Percentiles rank a stretch among this genome's conserved stretches.
Evolutionary conservation across 2,113 vertebrate species (phyloP).

Genomic region (Neotragus pygmaeus): DNA sequence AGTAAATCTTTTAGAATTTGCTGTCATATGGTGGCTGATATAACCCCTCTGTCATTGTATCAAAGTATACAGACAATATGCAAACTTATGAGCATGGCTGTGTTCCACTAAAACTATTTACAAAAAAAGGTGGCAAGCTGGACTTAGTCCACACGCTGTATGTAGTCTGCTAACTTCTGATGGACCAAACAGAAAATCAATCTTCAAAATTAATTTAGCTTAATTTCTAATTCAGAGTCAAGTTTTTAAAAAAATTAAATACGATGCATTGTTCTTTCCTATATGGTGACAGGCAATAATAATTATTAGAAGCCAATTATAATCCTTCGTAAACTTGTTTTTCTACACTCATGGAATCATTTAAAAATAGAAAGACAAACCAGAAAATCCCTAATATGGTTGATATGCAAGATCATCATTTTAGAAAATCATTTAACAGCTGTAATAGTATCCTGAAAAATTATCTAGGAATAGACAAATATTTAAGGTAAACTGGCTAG

Average conservation of each 20-base stretch:
- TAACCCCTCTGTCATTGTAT: background rate
- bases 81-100: background rate
- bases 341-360: background rate
- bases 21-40: background rate
- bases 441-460: background rate
- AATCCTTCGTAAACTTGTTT: background rate
- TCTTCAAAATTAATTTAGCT: background rate
- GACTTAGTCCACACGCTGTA: background rate
- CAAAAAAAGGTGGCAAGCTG: constrained; percentile 1
- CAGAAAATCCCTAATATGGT: background rate
- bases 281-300: background rate
- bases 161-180: background rate
- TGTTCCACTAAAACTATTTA: constrained; percentile 17
- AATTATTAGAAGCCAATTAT: constrained; percentile 6
- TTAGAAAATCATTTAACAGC: background rate
- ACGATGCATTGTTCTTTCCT: background rate
- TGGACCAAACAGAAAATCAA: background rate
- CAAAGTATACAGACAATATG: background rate
- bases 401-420: background rate
- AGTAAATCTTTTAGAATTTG: background rate
- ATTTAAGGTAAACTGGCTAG: background rate
- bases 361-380: background rate
- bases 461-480: background rate
- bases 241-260: background rate
- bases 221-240: background rate